phyloP scores from a whole-genome alignment of 2,797 vertebrate species.

The Alauda arvensis region DNA sequence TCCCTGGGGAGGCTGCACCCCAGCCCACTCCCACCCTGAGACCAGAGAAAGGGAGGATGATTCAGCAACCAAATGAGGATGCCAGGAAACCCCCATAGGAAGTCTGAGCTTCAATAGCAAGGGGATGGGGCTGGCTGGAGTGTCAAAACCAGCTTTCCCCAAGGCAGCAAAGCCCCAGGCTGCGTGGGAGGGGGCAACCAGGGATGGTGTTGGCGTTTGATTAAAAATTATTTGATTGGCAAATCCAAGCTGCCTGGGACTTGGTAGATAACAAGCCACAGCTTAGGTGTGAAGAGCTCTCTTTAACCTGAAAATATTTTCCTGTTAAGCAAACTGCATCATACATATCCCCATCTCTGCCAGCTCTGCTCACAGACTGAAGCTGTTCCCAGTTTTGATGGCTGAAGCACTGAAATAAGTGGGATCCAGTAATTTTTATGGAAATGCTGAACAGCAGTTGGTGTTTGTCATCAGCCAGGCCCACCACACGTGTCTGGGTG shows the following conservation, averaged over 20 bases:
- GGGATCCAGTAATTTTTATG: not conserved
- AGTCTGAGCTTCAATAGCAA: accelerated
- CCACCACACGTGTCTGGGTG: not conserved
- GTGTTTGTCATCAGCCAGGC: not conserved
- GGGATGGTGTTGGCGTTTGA: not conserved
- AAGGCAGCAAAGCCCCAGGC: not conserved
- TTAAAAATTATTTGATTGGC: slow-evolving; percentile 55
- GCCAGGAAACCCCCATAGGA: not conserved
- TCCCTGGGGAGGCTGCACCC: not conserved
- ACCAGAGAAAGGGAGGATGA: not conserved
- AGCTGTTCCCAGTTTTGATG: not conserved
- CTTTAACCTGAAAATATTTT: slow-evolving; percentile 7
- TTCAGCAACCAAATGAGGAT: not conserved
- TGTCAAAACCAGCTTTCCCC: not conserved
- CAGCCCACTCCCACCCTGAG: accelerated
- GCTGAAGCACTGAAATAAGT: not conserved
- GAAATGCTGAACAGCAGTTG: not conserved
- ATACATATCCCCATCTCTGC: not conserved
- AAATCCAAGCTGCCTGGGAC: slow-evolving; percentile 30
- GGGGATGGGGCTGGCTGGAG: not conserved
- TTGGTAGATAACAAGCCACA: slow-evolving; percentile 23
- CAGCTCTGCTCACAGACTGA: not conserved
- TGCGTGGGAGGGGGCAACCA: not conserved
- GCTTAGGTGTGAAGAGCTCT: slow-evolving; percentile 25
- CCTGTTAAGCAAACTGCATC: slow-evolving; percentile 2